phyloP scores from a whole-genome alignment of 2,113 vertebrate species.

The Madoqua kirkii region DNA sequence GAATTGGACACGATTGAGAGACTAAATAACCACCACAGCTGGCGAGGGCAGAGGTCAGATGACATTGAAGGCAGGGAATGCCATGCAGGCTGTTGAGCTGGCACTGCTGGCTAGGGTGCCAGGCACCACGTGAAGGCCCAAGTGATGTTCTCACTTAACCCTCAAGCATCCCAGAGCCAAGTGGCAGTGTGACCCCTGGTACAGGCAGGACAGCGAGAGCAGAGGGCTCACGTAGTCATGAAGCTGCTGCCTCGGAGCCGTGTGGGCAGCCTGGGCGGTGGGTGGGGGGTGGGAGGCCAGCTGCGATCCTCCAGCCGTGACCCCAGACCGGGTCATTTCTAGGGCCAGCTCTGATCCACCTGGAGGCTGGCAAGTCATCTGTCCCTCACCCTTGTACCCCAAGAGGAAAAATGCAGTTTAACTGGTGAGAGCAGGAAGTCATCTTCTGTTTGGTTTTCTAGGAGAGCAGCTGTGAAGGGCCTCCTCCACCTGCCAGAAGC shows the following conservation, averaged over 20 bases:
- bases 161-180: accelerated
- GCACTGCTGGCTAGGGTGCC: accelerated
- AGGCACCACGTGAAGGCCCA: accelerated
- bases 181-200: accelerated
- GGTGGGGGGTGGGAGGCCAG: neutral
- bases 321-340: neutral
- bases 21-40: neutral
- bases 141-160: accelerated
- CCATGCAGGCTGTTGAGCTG: neutral
- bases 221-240: accelerated
- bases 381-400: neutral
- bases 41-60: neutral
- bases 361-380: neutral
- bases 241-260: accelerated
- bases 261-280: accelerated
- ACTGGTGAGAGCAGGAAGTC: neutral
- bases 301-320: accelerated
- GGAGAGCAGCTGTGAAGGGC: neutral
- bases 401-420: neutral
- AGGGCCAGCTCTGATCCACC: neutral
- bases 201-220: neutral
- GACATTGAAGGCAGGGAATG: neutral
- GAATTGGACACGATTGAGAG: neutral
- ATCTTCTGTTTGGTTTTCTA: neutral
- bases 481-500: neutral